Base-by-base conservation (phyloP, 2,113 vertebrate genomes). In the Solea solea region DNA sequence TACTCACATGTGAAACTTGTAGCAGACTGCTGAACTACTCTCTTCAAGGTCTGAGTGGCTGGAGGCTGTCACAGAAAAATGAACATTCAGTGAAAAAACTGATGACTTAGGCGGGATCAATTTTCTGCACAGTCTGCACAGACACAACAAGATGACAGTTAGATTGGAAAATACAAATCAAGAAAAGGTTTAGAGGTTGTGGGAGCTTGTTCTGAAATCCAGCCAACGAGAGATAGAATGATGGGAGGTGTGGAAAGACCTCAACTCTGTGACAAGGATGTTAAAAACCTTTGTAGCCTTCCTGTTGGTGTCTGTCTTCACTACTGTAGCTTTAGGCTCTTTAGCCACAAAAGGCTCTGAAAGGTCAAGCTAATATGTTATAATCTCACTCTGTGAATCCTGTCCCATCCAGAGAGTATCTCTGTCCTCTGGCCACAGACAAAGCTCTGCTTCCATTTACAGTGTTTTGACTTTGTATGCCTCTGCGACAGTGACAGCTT, bases 291-390 rank as follows among this genome's bases (percentile, higher is more conserved):
- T 34, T 34, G 34, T 34, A 34, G 34, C 34, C 3, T 66, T 75
- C 59, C 46, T 46, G 50, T 65, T 62, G 27, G 28, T 39, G 51
- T 64, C 82, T 85, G 53, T 54, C 57, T 64, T 66, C 80, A 63
- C 50, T 9, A 7, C 57, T 57, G 27, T 67, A 68, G 71, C 86
- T 78, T 56, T 6, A 76, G 77, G 74, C 75, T 59, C 62, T 79
- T 61, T 25, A 81, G 68, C 58, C 51, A 69, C 54, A 68, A 75
- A 79, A 55, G 79, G 48, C 69, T 84, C 52, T 44, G 69, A 87
- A 86, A 85, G 82, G 85, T 83, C 81, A 85, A 54, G 64, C 72
- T 66, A 76, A 87, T 64, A 76, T 81, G 60, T 66, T 83, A 71
- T 79, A 79, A 72, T 76, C 57, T 80, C 60, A 16, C 64, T 51